Evolutionary conservation across 2,888 invertebrate species (phyloP).

Genomic region (Leucophenga montana): DNA sequence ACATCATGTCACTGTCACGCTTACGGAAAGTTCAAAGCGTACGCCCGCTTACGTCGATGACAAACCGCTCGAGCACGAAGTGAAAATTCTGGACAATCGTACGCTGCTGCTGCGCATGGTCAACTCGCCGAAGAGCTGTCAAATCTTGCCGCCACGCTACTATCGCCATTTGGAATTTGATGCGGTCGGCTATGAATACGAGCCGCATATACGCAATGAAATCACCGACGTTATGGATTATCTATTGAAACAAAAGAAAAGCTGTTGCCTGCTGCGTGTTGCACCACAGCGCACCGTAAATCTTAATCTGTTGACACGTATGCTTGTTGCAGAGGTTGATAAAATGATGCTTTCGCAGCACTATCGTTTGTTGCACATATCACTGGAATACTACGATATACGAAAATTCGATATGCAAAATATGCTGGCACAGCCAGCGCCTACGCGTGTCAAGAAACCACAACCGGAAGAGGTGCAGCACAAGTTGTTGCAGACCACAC

Average conservation of each 20-base stretch:
- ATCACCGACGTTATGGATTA: conserved; percentile 44
- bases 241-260: conserved; percentile 45
- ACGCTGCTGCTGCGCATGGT: conserved; percentile 43
- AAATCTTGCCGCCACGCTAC: conserved; percentile 23
- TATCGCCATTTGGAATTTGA: conserved; percentile 56
- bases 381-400: conserved; percentile 59
- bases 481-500: conserved; percentile 44
- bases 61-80: conserved; percentile 30
- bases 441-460: background rate
- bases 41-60: conserved; percentile 25
- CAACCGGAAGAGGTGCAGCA: background rate
- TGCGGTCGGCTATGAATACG: conserved; percentile 56
- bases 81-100: conserved; percentile 47
- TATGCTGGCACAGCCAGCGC: conserved; percentile 39
- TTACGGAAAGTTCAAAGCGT: conserved; percentile 45
- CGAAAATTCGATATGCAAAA: conserved; percentile 63
- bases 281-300: conserved; percentile 46
- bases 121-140: background rate
- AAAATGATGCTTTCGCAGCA: conserved; percentile 42
- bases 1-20: conserved; percentile 51
- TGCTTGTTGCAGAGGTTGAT: conserved; percentile 58
- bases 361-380: conserved; percentile 43
- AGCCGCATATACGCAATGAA: conserved; percentile 47
- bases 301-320: conserved; percentile 50
- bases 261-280: conserved; percentile 53